Base-by-base conservation (phyloP, 2,113 vertebrate genomes). In the Rhabdornis inornatus region DNA sequence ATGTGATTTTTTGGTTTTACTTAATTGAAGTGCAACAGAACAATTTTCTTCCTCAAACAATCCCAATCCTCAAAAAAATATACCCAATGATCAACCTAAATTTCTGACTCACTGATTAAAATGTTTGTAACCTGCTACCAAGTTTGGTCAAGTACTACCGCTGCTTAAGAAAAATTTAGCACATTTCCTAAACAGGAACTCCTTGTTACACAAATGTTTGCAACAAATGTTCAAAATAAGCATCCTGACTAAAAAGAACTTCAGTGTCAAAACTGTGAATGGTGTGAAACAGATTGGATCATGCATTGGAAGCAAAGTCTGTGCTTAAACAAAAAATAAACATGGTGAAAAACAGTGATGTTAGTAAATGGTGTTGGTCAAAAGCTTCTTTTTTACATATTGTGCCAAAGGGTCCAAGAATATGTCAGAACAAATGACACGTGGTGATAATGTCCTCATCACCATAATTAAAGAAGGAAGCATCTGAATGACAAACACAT, bases 241-340 rank as follows among this genome's bases (percentile, higher is more conserved):
- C 64, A 77, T 75, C 68, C 89, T 93, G 77, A 78, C 76, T 50
- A n/a, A 56, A 75, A 96, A 96, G 76, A 82, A 39, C 28, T 50
- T 72, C 60, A 27, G 21, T 37, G 50, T 90, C 53, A 89, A 89
- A 97, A 93, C 77, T 61, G 72, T 52, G 65, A 92, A 64, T 31
- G n/a, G 70, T 52, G 72, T 69, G 66, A 87, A 93, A 83, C 61
- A 91, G 60, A 87, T 35, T 82, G 71, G 44, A 50, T 47, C 86
- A 31, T 93, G 95, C 92, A 57, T 9, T 76, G 89, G 72, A 89
- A 84, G 57, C 72, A 89, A 96, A 87, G 68, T 77, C 70, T 78
- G 64, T 76, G 42, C 50, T 88, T 37, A 77, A 85, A 55, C 30
- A 61, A 63, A 83, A 95, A 85, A 76, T 31, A 89, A 76, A 63